Base-by-base conservation (phyloP, 2,797 vertebrate species). In the Carapus acus region DNA sequence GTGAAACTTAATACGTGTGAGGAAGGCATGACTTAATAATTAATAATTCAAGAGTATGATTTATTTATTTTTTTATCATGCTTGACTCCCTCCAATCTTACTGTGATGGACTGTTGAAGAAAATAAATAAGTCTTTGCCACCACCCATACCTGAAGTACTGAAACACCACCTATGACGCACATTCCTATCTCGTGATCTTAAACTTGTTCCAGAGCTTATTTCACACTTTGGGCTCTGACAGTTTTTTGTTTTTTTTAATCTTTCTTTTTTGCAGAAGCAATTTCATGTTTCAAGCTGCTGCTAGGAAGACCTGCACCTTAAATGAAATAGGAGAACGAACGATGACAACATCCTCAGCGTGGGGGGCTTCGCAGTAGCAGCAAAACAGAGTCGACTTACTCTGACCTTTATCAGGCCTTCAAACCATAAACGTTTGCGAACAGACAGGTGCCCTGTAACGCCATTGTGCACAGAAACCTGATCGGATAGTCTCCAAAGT, bases 261-360 rank as follows among this genome's bases (percentile, higher is more conserved):
- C 34, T 27, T 43, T 23, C 36, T 43, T 52, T 41, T 50, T 46
- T 55, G 17, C 67, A 85, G 80, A 65, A 13, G 56, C 2, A 40
- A 19, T 34, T 0, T 34, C 20, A n/a, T 3, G 51, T 45, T 27
- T 20, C 39, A 3, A 16, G 54, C 15, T 47, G 31, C 16, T 47
- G 33, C 40, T 56, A 52, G 8, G 38, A 56, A 37, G 21, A 5
- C n/a, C n/a, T 2, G 5, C 36, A 4, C 42, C 36, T 37, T 8
- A 15, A 15, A 1, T 36, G 9, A 58, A 14, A 40, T 51, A 31
- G 52, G 36, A 52, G 45, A 50, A 27, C 45, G 44, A 52, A 37
- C 21, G 2, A 3, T 20, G 19, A 2, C 2, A 18, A 43, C 24
- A 19, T 17, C 16, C 52, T 47, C 7, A 13, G 1, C 9, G 43